A percentile compares a stretch with the other conserved stretches of the same genome.
These are phyloP conservation scores for Cantharis rufa DNA, from an alignment of 2,888 invertebrate genomes.

Conservation along the genomic window DNA sequence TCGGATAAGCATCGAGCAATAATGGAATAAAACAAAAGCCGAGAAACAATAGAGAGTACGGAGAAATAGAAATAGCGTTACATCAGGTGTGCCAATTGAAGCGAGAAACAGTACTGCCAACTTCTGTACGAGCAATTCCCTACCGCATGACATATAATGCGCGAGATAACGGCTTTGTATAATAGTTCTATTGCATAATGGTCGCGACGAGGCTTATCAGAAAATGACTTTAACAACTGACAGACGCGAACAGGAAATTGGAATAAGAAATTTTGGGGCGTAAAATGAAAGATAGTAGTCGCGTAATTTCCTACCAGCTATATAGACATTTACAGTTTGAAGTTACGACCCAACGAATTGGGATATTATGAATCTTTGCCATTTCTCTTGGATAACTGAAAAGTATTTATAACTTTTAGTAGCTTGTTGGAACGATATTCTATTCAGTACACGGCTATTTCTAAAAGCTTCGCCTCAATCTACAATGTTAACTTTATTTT, in stretches of 20 bases:
- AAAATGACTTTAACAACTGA: slow-evolving; percentile 74
- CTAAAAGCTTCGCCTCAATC: slow-evolving; percentile 37
- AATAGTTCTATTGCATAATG: slow-evolving; percentile 60
- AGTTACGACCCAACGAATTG: slow-evolving; percentile 32
- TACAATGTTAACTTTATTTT: slow-evolving; percentile 37
- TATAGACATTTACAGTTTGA: slow-evolving; percentile 48
- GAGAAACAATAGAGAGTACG: slow-evolving; percentile 20
- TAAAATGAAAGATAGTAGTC: slow-evolving; percentile 78
- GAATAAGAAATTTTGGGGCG: slow-evolving; percentile 79
- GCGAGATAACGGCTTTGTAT: slow-evolving; percentile 56
- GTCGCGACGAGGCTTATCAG: slow-evolving; percentile 65
- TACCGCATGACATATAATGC: slow-evolving; percentile 57
- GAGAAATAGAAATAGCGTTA: slow-evolving; percentile 25
- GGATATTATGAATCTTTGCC: slow-evolving; percentile 17
- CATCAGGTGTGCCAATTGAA: slow-evolving; percentile 38
- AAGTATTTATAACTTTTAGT: slow-evolving; percentile 39
- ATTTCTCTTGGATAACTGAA: slow-evolving; percentile 38
- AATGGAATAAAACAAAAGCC: slow-evolving; percentile 17
- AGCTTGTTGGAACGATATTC: slow-evolving; percentile 45
- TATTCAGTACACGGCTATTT: slow-evolving; percentile 47
- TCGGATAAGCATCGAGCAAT: slow-evolving; percentile 8
- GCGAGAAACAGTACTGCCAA: slow-evolving; percentile 49
- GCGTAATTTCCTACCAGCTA: slow-evolving; percentile 69
- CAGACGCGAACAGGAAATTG: slow-evolving; percentile 66
- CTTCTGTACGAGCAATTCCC: slow-evolving; percentile 50